Evolutionary conservation across 1,140 invertebrate species (phyloP).

Genomic region (Metopolophium dirhodum): DNA sequence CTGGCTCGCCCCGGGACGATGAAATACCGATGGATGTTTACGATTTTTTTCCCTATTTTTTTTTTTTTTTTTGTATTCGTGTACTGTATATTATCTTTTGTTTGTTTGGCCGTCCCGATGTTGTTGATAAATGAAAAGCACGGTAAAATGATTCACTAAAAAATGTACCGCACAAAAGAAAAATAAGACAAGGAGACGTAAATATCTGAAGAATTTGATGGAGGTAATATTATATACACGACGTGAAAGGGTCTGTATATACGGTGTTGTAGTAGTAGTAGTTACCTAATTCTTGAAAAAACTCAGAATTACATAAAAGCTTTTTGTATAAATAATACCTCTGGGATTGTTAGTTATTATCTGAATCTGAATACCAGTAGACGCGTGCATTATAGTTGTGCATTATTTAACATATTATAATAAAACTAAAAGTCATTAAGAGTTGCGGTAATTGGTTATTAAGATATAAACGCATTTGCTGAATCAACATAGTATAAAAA

Average conservation of each 20-base stretch:
- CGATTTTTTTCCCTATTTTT: not conserved
- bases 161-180: conserved; percentile 37
- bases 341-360: not conserved
- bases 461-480: not conserved
- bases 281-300: conserved; percentile 12
- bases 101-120: not conserved
- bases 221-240: not conserved
- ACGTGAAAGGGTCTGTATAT: not conserved
- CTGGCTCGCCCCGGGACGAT: not conserved
- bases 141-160: conserved; percentile 26
- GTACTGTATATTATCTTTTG: not conserved
- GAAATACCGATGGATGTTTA: conserved; percentile 27
- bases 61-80: too few species aligned
- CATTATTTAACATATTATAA: not conserved
- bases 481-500: not conserved
- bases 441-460: not conserved
- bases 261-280: not conserved
- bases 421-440: not conserved
- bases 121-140: conserved; percentile 11
- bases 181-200: conserved; percentile 30
- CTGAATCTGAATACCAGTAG: conserved; percentile 8
- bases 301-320: not conserved
- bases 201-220: conserved; percentile 29
- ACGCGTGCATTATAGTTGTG: not conserved
- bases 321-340: conserved; percentile 14